Evolutionary conservation across 2,888 invertebrate species (phyloP).

Genomic region (Formica aserva): DNA sequence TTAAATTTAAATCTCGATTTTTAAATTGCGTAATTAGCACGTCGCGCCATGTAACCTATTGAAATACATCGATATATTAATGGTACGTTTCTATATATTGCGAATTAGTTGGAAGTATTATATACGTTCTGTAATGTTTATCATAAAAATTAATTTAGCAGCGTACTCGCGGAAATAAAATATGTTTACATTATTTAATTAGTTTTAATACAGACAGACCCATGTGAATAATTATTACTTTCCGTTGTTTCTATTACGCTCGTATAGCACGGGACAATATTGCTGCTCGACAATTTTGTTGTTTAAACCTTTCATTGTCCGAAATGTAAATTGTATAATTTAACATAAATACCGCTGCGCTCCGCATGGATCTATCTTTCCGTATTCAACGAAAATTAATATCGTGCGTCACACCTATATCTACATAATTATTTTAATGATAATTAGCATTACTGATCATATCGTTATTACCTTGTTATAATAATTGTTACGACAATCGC

Average conservation of each 20-base stretch:
- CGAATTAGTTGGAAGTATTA: not conserved
- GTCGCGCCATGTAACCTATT: slow-evolving; percentile 2
- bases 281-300: slow-evolving; percentile 19
- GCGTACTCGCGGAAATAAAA: not conserved
- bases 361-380: slow-evolving; percentile 19
- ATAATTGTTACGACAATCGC: slow-evolving; percentile 39
- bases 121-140: not conserved
- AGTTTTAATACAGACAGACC: not conserved
- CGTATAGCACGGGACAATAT: not conserved
- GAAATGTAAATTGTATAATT: slow-evolving; percentile 32
- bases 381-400: slow-evolving; percentile 41
- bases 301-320: slow-evolving; percentile 30
- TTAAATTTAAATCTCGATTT: slow-evolving; percentile 30
- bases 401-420: slow-evolving; percentile 35
- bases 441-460: slow-evolving; percentile 39
- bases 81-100: not conserved
- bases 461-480: slow-evolving; percentile 20
- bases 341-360: slow-evolving; percentile 34
- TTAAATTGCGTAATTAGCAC: slow-evolving; percentile 43
- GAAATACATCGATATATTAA: slow-evolving; percentile 9
- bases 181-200: not conserved
- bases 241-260: slow-evolving; percentile 5
- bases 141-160: not conserved
- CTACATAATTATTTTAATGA: slow-evolving; percentile 45
- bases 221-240: slow-evolving; percentile 9